A percentile compares a stretch with the other conserved stretches of the same genome.
phyloP scores from a whole-genome alignment of 2,888 invertebrate species.

The Geotrupes spiniger region DNA sequence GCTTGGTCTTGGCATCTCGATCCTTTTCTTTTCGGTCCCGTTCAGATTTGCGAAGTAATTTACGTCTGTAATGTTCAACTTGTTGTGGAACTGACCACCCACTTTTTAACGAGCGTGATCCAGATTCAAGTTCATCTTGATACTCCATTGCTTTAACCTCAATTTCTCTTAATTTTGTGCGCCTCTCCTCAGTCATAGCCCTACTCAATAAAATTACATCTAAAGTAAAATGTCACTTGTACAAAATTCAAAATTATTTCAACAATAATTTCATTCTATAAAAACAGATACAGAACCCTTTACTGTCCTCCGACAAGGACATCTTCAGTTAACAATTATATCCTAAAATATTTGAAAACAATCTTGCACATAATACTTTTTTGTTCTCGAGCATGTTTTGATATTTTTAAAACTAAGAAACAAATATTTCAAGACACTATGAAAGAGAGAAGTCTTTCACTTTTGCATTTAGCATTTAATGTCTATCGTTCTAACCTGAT shows the following conservation, averaged over 20 bases:
- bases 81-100: conserved; percentile 78
- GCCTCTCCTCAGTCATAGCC: conserved; percentile 66
- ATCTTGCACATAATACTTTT: no score
- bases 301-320: no score
- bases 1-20: conserved; percentile 36
- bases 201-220: conserved; percentile 39
- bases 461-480: neutral
- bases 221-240: conserved; percentile 17
- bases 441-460: neutral
- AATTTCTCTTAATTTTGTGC: conserved; percentile 81
- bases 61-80: conserved; percentile 86
- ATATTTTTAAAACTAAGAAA: no score
- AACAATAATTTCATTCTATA: no score
- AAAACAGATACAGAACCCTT: no score
- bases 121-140: conserved; percentile 93
- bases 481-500: conserved; percentile 40
- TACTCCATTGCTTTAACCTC: conserved; percentile 94
- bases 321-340: no score
- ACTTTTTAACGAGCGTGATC: conserved; percentile 67
- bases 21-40: conserved; percentile 47
- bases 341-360: no score
- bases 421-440: no score
- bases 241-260: no score
- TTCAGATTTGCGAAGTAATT: conserved; percentile 73
- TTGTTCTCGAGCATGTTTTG: no score